Evolutionary conservation across 92 coral and sea anemone genomes (phyloP), one percentile per base, ranked within the genome.

Genomic region (Chrysogorgia sp.): DNA sequence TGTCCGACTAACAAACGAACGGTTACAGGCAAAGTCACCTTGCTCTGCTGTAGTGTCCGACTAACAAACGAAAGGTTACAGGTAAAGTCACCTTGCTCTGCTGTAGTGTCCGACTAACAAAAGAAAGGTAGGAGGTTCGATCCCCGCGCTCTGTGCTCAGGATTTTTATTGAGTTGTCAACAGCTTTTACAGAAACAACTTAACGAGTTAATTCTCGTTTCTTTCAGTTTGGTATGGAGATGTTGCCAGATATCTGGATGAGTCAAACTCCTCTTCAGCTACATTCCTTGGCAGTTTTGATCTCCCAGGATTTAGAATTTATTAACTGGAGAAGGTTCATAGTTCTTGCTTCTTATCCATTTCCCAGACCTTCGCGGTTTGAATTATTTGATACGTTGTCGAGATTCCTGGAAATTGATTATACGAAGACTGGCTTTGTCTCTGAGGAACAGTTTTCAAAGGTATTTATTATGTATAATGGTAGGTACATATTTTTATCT

Each of bases 321-420:
- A 84, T 94, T 59, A 93, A 94, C 87, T 94, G 98, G 98, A 97
- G 92, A 60, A 92, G 70, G 57, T 94, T 94, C 70, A 90, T 94
- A 7, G 76, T 92, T 68, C 79, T 92, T 34, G 98, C 98, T 59
- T 97, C 98, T 69, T 91, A 90, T 70, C 98, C 97, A 85, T 85
- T 97, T 90, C 91, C 97, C 2, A 88, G 85, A 84, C 92, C 98
- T 17, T 87, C 97, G 22, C 92, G 90, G 81, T 76, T 89, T 81
- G 98, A 94, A 75, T 71, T 94, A 30, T 65, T 87, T 71, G 37
- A 89, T 63, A 87, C 96, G 1, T 56, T 92, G 65, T 91, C 92
- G 76, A 91, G 89, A 34, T 94, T 88, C 62, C 80, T 84, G 34
- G 82, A 82, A 50, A 86, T 84, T 47, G 97, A 92, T 81, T 52